Evolutionary conservation across 2,113 vertebrate genomes (phyloP), one percentile per base, ranked within the genome.

Genomic region (Catharus minimus): DNA sequence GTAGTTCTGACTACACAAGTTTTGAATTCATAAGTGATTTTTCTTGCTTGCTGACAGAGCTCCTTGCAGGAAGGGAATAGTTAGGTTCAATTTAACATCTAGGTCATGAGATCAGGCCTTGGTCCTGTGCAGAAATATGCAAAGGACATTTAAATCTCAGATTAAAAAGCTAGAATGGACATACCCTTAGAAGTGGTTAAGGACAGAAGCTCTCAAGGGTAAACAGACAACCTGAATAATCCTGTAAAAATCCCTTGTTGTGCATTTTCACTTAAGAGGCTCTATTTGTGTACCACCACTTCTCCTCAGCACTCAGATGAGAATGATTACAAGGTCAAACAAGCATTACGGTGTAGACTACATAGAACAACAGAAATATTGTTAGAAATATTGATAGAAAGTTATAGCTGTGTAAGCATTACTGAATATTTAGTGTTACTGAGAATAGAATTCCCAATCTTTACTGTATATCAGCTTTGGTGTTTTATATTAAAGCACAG

Each of bases 11-110:
- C 84, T 85, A 36, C 58, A 78, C 28, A 79, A 61, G 87, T 68
- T 95, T 87, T 93, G 74, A 92, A 93, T 89, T 87, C 26, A 2
- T 39, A 74, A 64, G 39, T 55, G 21, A 68, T 87, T 95, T 91
- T 93, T 79, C 57, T 60, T 53, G 33, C 68, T 89, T 84, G 52
- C 79, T 92, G 50, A 8, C 14, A 6, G 7, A 85, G 28, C 16
- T 87, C 3, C 43, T 38, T 55, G 28, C 47, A 91, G 71, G 84
- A 94, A 90, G 53, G 26, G 53, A 10, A 79, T 90, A 68, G 32
- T 78, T 88, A 67, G 3, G 55, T 58, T 79, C 53, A 84, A 28
- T 82, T 89, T 89, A 65, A 47, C 74, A 47, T 85, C 15, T 73
- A 82, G 74, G 43, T 87, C 74, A 79, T 33, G 19, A 66, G 38